Base-by-base conservation (phyloP, 2,797 vertebrate genomes). In the Diplodus sargus region DNA sequence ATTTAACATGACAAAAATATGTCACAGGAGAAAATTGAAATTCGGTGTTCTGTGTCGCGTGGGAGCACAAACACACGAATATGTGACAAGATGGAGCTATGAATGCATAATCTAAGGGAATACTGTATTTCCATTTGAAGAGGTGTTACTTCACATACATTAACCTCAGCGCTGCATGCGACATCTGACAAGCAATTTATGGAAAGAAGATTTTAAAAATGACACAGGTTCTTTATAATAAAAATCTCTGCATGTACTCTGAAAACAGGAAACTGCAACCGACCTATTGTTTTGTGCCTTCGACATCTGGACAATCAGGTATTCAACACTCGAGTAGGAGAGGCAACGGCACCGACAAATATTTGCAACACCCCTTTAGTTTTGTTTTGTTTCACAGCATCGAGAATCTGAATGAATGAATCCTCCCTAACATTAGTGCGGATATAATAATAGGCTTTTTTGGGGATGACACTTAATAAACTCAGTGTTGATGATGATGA, bases 211-310 rank as follows among this genome's bases (percentile, higher is more conserved):
- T 12, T 10, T 2, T 15, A 20, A 15, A 65, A 65, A 51, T 52
- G 0, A 56, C 2, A 52, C 15, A 60, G 12, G 30, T 10, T 22
- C 23, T 70, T 11, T 25, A 48, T n/a, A 20, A 25, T n/a, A 74
- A 53, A 48, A 53, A 48, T 30, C 8, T 49, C 42, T 34, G 17
- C 3, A 43, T 57, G 59, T 8, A n/a, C 53, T 69, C 30, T 49
- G 14, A 74, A 79, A 87, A 86, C 70, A 87, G 86, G 84, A 92
- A 81, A 74, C 51, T 52, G 49, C 10, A 10, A 84, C 70, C 64
- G 74, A 74, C 48, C 73, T 70, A 74, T 82, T 89, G 83, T 87
- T 83, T 75, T 43, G 58, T 69, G 67, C 30, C 47, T 75, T 34
- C 17, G 74, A 56, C 71, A 87, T 85, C 76, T 76, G 62, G 75